A percentile compares a stretch with the other conserved stretches of the same genome.
These are phyloP conservation scores for Spea bombifrons DNA, from an alignment of 2,113 vertebrate genomes.

Conservation along the genomic window DNA sequence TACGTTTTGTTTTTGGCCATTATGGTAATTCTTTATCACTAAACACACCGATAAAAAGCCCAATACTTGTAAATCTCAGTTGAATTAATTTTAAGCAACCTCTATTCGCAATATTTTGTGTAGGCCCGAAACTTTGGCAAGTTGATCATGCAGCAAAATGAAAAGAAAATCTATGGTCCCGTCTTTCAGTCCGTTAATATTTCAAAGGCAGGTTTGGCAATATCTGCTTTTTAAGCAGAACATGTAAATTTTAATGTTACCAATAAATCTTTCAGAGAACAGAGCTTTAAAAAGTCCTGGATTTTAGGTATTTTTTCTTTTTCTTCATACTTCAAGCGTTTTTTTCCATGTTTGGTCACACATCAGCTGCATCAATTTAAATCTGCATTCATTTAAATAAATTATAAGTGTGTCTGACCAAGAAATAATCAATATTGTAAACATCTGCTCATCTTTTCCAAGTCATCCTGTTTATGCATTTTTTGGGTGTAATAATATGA, in stretches of 20 bases:
- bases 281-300: neutral
- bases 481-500: neutral
- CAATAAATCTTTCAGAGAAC: constrained; percentile 22
- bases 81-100: too few species aligned
- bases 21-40: too few species aligned
- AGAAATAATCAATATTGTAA: constrained; percentile 10
- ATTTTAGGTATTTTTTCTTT: neutral
- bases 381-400: constrained; percentile 33
- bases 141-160: too few species aligned
- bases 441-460: constrained; percentile 21
- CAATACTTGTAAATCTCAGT: too few species aligned
- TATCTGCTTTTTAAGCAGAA: neutral
- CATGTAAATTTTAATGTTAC: neutral
- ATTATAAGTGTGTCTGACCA: constrained; percentile 8
- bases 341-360: constrained; percentile 23
- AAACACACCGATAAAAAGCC: too few species aligned
- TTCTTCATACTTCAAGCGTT: constrained; percentile 6
- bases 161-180: too few species aligned
- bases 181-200: neutral
- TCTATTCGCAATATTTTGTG: too few species aligned
- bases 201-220: neutral
- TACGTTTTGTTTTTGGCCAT: too few species aligned
- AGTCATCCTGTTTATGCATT: neutral
- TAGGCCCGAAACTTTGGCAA: too few species aligned
- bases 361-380: constrained; percentile 18